Evolutionary conservation across 2,113 vertebrate species (phyloP).

Genomic region (Anser brachyrhynchus): DNA sequence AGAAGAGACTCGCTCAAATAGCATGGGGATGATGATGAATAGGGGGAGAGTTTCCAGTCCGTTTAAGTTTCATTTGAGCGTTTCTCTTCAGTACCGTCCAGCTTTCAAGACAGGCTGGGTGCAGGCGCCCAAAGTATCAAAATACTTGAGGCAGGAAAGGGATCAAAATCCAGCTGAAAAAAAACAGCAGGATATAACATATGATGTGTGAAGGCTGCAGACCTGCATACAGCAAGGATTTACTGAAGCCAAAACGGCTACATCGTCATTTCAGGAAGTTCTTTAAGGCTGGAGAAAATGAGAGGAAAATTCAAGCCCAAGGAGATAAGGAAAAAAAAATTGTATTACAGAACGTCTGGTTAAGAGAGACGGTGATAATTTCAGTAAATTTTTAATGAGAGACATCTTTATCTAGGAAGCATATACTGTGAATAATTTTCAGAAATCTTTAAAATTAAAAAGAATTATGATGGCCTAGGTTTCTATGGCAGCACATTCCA

Average conservation of each 20-base stretch:
- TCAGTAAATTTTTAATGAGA: neutral
- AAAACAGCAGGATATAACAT: neutral
- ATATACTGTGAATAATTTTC: neutral
- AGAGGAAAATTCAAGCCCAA: neutral
- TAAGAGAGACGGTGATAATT: neutral
- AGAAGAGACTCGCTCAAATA: neutral
- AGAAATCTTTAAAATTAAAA: neutral
- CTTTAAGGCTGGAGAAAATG: neutral
- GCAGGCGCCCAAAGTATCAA: neutral
- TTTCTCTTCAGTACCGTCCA: neutral
- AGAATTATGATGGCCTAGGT: neutral
- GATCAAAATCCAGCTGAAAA: neutral
- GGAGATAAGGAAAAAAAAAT: neutral
- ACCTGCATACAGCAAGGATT: neutral
- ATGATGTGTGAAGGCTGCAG: neutral
- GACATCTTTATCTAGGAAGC: neutral
- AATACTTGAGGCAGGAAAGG: neutral
- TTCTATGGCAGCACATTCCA: neutral
- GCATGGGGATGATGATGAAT: neutral
- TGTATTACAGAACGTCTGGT: neutral
- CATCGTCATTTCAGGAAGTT: neutral
- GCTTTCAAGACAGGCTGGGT: neutral
- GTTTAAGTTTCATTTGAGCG: neutral
- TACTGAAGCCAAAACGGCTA: neutral
- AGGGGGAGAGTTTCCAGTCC: neutral